phyloP scores from a whole-genome alignment of 2,113 vertebrate species.

The Onychorhynchus coronatus region DNA sequence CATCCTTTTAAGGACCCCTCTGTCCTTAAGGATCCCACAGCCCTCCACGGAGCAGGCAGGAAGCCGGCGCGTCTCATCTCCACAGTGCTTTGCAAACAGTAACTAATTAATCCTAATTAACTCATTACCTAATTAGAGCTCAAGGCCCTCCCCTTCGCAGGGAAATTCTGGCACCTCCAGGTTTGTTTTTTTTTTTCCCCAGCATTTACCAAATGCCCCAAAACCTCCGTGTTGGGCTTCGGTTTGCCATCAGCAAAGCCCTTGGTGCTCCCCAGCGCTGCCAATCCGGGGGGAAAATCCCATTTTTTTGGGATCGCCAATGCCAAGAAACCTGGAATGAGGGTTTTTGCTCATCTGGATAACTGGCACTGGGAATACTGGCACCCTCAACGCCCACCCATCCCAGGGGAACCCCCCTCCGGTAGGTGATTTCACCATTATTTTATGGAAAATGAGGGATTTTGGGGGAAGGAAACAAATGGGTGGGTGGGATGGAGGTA shows the following conservation, averaged over 20 bases:
- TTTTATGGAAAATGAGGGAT: background rate
- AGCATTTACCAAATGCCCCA: background rate
- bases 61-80: background rate
- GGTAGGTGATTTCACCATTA: background rate
- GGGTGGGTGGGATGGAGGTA: background rate
- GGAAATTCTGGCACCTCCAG: background rate
- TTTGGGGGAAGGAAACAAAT: background rate
- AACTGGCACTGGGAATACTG: background rate
- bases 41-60: background rate
- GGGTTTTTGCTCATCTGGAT: background rate
- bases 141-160: background rate
- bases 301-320: background rate
- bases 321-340: background rate
- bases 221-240: background rate
- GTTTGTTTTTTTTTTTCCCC: background rate
- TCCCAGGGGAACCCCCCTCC: fast-evolving
- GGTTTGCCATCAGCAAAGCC: fast-evolving
- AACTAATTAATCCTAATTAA: slow-evolving; percentile 69
- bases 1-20: background rate
- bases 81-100: slow-evolving; percentile 56
- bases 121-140: slow-evolving; percentile 57
- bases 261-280: fast-evolving
- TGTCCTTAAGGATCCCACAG: fast-evolving
- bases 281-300: background rate
- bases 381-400: background rate